Evolutionary conservation across 1,140 invertebrate genomes (phyloP), one percentile per base, ranked within the genome.

Genomic region (Himalopsyche phryganea): DNA sequence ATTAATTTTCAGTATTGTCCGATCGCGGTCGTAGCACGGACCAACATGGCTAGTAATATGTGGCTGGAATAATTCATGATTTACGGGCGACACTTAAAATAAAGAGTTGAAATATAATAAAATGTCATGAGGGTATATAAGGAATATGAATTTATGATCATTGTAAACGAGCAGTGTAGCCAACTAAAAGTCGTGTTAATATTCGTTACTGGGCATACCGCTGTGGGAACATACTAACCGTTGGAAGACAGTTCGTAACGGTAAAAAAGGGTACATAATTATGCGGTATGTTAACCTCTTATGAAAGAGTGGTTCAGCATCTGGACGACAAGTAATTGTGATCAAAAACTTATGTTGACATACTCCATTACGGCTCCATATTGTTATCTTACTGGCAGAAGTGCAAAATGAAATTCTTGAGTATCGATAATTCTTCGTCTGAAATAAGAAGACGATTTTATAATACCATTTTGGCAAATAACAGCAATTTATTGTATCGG

Each of bases 101-200:
- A 60, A 60, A 60, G 52, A 60, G 50, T 60, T 60, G 52, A 48
- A 60, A 50, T 55, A 55, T 60, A 60, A 60, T 60, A 60, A 55
- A 55, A 50, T 38, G 58, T 60, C 58, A 60, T 51, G 48, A 48
- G 58, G 58, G 58, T 51, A 41, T 51, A 49, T 7, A 48, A 52
- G 52, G 44, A 56, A 52, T 55, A 55, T 55, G 52, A 60, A 60
- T 60, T 60, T 60, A 60, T 60, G 58, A 60, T 60, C 47, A 60
- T 60, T 60, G 58, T 54, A 32, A 50, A 11, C 58, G 38, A 23
- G 23, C 20, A 15, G 5, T 10, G 28, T 28, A 38, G 20, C 23
- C 50, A 46, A 35, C 50, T 48, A 32, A 33, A 59, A 59, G 38
- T 44, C 36, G 35, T 55, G 58, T 50, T 60, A 56, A 56, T 55